Evolutionary conservation across 2,797 vertebrate species (phyloP), one percentile per base, ranked within the genome.

Genomic region (Falco columbarius): DNA sequence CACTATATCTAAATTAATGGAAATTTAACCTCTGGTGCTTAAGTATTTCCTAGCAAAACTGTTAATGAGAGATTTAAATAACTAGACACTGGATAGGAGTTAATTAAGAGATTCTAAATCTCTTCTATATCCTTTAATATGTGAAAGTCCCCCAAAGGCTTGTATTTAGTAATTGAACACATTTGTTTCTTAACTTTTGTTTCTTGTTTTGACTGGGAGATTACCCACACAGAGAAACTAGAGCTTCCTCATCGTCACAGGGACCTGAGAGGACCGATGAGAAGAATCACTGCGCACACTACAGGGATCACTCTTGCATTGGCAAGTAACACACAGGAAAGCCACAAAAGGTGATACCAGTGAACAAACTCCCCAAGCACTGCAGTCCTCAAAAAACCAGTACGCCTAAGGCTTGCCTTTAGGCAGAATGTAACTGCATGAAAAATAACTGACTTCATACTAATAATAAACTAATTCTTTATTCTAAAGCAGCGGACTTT

Each of bases 331-430:
- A 44, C 61, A 16, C 47, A 68, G 32, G 10, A 70, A 75, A 82
- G 27, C 40, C 72, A 61, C 1, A 0, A 29, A 36, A 44, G 55
- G 29, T 46, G 36, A 26, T 1, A 46, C 4, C 10, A 9, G 12
- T 6, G 20, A 49, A 74, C 14, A 67, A 82, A 55, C 52, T 26
- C 47, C 47, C n/a, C 52, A 62, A 1, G 20, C 34, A 51, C 49
- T 70, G 32, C 32, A 29, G 20, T 22, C 63, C 51, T 36, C 65
- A 42, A 56, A 61, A 67, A 72, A 3, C 0, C 36, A 52, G 36
- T 10, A 26, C 9, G 36, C 29, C 68, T 32, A 62, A 54, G 42
- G 32, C 23, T 56, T 83, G 29, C 21, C 42, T 71, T 59, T 52
- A 65, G 81, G 51, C 73, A 87, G 51, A 81, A 58, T 10, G 8